phyloP scores from a whole-genome alignment of 2,113 vertebrate species.

The Python bivittatus region DNA sequence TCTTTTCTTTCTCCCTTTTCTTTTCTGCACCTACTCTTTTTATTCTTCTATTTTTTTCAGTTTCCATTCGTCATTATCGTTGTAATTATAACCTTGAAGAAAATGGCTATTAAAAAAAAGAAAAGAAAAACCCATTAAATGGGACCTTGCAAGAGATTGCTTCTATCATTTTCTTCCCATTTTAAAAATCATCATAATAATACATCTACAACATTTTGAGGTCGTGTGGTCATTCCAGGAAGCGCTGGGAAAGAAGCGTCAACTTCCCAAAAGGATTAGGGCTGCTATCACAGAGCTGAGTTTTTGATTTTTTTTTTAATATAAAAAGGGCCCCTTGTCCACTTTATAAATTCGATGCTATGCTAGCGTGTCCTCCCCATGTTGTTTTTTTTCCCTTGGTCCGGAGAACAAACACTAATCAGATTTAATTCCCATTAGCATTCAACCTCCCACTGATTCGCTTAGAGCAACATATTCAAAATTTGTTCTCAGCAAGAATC shows the following conservation, averaged over 20 bases:
- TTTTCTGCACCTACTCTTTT: no score
- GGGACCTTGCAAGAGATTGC: neutral
- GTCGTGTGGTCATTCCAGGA: neutral
- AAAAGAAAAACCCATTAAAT: no score
- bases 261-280: no score
- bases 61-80: no score
- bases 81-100: no score
- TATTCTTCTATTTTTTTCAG: no score
- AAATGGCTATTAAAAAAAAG: no score
- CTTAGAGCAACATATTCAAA: neutral
- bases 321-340: neutral
- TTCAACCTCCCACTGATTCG: neutral
- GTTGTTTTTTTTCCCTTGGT: neutral
- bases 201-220: neutral
- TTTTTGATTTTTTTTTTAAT: neutral
- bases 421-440: neutral
- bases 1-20: no score
- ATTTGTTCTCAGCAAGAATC: neutral
- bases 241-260: neutral
- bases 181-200: neutral
- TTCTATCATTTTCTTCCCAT: neutral
- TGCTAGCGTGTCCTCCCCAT: neutral
- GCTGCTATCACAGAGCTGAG: no score
- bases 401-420: neutral
- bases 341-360: neutral